Evolutionary conservation across 2,888 invertebrate species (phyloP).

Genomic region (Ophion slaviceki): DNA sequence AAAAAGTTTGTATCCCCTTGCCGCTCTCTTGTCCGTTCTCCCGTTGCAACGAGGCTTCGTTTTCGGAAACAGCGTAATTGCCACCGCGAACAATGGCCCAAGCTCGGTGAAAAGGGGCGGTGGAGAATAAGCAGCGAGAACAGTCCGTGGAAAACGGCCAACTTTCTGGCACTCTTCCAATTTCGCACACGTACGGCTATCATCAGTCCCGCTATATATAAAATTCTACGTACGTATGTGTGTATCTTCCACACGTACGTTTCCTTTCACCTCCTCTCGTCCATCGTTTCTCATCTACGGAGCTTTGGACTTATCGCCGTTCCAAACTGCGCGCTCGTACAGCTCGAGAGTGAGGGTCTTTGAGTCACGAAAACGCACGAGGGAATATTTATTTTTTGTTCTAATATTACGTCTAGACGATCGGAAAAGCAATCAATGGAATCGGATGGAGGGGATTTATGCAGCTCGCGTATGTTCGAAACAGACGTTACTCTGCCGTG

Average conservation of each 20-base stretch:
- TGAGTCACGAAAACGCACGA: conserved; percentile 48
- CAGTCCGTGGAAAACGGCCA: conserved; percentile 60
- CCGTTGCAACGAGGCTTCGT: conserved; percentile 60
- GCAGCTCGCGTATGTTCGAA: conserved; percentile 6
- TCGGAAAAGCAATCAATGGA: conserved; percentile 20
- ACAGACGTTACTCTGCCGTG: not conserved
- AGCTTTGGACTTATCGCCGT: not conserved
- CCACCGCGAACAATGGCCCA: conserved; percentile 69
- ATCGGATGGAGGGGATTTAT: conserved; percentile 16
- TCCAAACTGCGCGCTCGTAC: conserved; percentile 24
- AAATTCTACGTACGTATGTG: conserved; percentile 2
- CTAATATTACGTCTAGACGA: conserved; percentile 30
- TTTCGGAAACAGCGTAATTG: conserved; percentile 71
- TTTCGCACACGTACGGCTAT: conserved; percentile 59
- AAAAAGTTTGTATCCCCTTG: conserved; percentile 52
- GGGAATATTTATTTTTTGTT: conserved; percentile 40
- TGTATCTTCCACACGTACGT: conserved; percentile 22
- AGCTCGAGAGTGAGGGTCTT: conserved; percentile 30
- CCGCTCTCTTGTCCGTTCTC: conserved; percentile 14
- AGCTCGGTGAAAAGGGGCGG: conserved; percentile 48
- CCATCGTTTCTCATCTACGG: conserved; percentile 24
- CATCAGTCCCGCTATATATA: conserved; percentile 20
- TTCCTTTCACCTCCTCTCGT: conserved; percentile 11
- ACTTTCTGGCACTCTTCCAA: conserved; percentile 69
- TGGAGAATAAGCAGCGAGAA: conserved; percentile 27